Percentiles rank a stretch among this genome's conserved stretches.
Conservation (phyloP, 1,140 invertebrate species). For the Thereuonema tuberculata region DNA sequence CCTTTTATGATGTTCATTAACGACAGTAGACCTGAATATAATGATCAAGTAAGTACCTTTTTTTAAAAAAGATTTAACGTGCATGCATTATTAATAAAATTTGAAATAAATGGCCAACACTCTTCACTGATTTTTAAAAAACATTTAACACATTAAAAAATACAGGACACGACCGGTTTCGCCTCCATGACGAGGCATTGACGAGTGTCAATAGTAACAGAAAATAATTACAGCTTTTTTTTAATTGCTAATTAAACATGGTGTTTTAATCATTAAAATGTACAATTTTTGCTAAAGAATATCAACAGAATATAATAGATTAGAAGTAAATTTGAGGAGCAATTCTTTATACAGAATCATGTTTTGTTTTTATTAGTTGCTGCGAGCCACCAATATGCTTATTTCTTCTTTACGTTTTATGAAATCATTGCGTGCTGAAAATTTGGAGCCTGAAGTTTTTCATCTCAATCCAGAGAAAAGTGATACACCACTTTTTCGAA, state of each 20-base stretch:
- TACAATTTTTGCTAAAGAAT: neutral
- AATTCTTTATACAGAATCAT: neutral
- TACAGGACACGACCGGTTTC: no score
- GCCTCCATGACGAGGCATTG: no score
- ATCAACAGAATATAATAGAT: conserved; percentile 4
- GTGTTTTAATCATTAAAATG: neutral
- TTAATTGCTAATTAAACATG: no score
- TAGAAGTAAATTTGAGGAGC: neutral
- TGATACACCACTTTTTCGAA: conserved; percentile 61
- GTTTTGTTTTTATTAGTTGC: conserved; percentile 28
- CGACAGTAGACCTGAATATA: conserved; percentile 55
- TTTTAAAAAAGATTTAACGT: no score
- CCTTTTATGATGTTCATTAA: conserved; percentile 73
- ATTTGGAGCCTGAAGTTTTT: conserved; percentile 88
- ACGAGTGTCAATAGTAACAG: no score
- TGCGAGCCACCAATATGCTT: conserved; percentile 75
- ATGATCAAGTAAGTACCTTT: conserved; percentile 48
- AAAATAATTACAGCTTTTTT: no score
- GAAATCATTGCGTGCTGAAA: conserved; percentile 57
- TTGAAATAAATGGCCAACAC: no score
- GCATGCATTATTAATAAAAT: no score
- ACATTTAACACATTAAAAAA: no score
- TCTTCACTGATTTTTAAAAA: no score
- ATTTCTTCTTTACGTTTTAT: conserved; percentile 81
- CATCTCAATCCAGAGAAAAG: conserved; percentile 86